Base-by-base conservation (phyloP, 2,113 vertebrate species). In the Phylloscopus whistleri region DNA sequence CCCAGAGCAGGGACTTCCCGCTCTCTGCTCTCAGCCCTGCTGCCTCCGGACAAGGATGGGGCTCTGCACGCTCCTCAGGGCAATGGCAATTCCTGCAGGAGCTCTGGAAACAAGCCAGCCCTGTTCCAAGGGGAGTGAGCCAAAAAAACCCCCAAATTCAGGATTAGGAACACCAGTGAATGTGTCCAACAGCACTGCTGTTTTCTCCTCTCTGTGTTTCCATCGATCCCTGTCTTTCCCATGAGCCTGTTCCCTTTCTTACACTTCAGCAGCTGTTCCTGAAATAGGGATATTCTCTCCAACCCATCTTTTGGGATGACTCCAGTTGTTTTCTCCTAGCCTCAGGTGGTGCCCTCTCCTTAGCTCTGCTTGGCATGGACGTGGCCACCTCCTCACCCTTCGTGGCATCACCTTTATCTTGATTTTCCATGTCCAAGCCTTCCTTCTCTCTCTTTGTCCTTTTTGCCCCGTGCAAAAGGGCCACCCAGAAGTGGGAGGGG, bases 51-150 rank as follows among this genome's bases (percentile, higher is more conserved):
- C 48, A 62, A 35, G 51, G 41, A 73, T 28, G 52, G 49, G 48
- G 53, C 68, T 88, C 75, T 6, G 4, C 55, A 22, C 0, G 0
- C 33, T 76, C 90, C 80, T 86, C 43, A 18, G 28, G 55, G 79
- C 60, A 31, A 20, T 13, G 66, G 83, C 70, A 84, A 88, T 70
- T 76, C 94, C 85, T 83, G 62, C 74, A 89, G 90, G 86, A 74
- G 12, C 22, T 88, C 59, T 91, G 87, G 69, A 31, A 85, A 37
- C 7, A 13, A 31, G 31, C 41, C 82, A 95, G 55, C 77, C 44
- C 64, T 78, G 35, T 33, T 92, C 52, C 70, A 46, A 59, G 60
- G 43, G 66, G 51, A 90, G 17, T 2, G 10, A 91, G 46, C 30
- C 48, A 59, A 87, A 75, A 66, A 66, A 53, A 39, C 2, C 2